phyloP scores from a whole-genome alignment of 2,888 invertebrate species.

The Rhimphoctona megacephalus region DNA sequence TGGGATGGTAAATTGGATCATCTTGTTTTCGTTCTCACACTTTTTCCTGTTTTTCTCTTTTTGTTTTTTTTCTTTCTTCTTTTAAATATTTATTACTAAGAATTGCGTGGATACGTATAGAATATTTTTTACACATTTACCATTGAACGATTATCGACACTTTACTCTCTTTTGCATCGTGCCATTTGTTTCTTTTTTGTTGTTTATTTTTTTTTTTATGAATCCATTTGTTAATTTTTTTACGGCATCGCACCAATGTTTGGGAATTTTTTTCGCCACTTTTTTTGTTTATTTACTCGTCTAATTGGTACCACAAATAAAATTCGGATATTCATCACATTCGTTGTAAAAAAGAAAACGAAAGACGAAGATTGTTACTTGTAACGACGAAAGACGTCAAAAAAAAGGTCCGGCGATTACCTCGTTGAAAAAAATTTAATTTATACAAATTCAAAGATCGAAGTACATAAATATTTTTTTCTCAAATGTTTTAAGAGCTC shows the following conservation, averaged over 20 bases:
- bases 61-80: slow-evolving; percentile 4
- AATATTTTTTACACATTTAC: slow-evolving; percentile 39
- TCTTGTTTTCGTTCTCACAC: slow-evolving; percentile 11
- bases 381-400: neutral
- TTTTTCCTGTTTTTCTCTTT: neutral
- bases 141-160: slow-evolving; percentile 40
- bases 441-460: neutral
- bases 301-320: neutral
- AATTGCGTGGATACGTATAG: slow-evolving; percentile 23
- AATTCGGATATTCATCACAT: neutral
- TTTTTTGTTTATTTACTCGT: neutral
- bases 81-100: slow-evolving; percentile 17
- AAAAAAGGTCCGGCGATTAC: neutral
- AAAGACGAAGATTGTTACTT: neutral
- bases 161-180: neutral
- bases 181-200: neutral
- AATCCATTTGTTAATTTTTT: neutral
- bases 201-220: neutral
- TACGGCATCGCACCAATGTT: neutral
- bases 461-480: neutral
- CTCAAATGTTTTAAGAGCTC: neutral
- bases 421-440: neutral
- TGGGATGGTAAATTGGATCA: slow-evolving; percentile 30
- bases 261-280: neutral
- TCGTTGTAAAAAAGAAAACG: neutral